These are phyloP conservation scores for Thymelicus lineola DNA, from an alignment of 2,888 invertebrate species.

Conservation along the genomic window DNA sequence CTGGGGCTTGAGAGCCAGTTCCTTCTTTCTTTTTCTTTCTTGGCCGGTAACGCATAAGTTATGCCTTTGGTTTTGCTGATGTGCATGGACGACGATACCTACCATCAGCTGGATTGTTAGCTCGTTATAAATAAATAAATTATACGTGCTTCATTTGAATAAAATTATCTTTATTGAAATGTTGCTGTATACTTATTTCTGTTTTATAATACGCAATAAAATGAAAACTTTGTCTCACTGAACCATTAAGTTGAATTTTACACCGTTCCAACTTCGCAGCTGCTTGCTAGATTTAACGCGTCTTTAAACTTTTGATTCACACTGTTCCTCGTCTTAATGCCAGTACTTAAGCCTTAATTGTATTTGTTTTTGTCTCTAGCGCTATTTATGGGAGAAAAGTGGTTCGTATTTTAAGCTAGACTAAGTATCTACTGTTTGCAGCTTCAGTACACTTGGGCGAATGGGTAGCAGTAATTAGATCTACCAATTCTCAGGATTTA, in stretches of 20 bases:
- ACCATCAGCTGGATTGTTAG: too few species aligned
- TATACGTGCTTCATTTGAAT: neutral
- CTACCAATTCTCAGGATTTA: too few species aligned
- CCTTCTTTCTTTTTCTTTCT: too few species aligned
- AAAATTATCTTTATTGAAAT: neutral
- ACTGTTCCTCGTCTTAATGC: constrained; percentile 37
- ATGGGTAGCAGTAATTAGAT: neutral
- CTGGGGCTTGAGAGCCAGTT: too few species aligned
- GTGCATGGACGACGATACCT: too few species aligned
- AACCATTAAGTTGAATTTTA: constrained; percentile 30
- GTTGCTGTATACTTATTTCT: neutral
- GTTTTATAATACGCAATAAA: constrained; percentile 29
- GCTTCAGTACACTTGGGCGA: constrained; percentile 11
- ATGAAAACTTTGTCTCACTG: constrained; percentile 30
- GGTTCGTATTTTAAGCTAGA: constrained; percentile 32
- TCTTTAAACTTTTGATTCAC: constrained; percentile 39
- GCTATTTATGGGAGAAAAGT: constrained; percentile 36
- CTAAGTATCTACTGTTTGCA: neutral
- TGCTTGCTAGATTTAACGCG: constrained; percentile 36
- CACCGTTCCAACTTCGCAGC: constrained; percentile 30
- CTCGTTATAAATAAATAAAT: too few species aligned
- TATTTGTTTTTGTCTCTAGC: constrained; percentile 33
- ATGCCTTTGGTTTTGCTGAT: too few species aligned
- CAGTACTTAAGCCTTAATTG: constrained; percentile 37
- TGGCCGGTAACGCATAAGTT: too few species aligned